These are phyloP conservation scores for Indri indri DNA, from an alignment of 2,113 vertebrate genomes.

Conservation along the genomic window DNA sequence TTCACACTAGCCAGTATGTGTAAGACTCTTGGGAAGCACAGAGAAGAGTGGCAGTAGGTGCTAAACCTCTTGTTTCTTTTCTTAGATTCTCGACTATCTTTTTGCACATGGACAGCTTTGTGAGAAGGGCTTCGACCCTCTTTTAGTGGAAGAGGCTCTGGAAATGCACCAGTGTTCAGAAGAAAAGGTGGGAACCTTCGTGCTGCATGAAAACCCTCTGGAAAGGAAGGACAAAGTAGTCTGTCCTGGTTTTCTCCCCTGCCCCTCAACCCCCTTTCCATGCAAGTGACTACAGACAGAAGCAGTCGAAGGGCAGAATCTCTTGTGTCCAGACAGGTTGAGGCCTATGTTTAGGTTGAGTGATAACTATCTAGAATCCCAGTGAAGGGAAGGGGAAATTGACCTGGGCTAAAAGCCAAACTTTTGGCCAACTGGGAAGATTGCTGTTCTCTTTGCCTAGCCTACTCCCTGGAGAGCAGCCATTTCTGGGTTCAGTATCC, in stretches of 20 bases:
- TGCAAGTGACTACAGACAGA: neutral
- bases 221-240: neutral
- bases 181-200: conserved; percentile 90
- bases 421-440: neutral
- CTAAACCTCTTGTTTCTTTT: conserved; percentile 45
- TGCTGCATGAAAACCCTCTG: neutral
- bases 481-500: neutral
- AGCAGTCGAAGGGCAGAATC: neutral
- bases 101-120: conserved; percentile 95
- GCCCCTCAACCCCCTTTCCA: neutral
- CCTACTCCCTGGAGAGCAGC: neutral
- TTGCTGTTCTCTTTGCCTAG: neutral
- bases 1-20: neutral
- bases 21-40: neutral
- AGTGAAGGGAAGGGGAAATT: neutral
- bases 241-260: neutral
- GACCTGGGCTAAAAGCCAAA: neutral
- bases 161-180: conserved; percentile 98
- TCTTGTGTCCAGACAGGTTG: neutral
- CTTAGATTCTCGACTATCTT: conserved; percentile 95
- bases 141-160: conserved; percentile 95
- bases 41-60: neutral
- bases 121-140: conserved; percentile 95
- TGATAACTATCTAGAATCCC: neutral
- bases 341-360: neutral